Conservation (phyloP, 2,113 vertebrate genomes). For the Ovis canadensis region DNA sequence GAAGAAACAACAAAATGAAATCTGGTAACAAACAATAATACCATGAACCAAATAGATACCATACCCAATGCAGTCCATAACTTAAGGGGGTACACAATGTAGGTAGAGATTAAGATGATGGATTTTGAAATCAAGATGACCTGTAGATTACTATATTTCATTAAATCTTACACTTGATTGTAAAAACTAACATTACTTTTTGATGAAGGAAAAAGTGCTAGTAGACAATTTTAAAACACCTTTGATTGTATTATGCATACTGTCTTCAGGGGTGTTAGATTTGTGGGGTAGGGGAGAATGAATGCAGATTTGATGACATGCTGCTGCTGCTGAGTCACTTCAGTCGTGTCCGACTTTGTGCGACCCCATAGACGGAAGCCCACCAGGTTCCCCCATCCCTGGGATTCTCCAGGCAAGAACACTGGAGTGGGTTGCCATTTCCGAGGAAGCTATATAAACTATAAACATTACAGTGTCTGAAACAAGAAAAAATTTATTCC, state of each 20-base stretch:
- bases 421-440: too few species aligned
- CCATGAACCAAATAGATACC: neutral
- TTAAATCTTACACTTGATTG: neutral
- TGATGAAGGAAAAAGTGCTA: neutral
- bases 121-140: neutral
- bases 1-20: neutral
- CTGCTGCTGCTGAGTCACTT: too few species aligned
- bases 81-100: neutral
- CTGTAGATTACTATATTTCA: neutral
- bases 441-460: neutral
- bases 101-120: neutral
- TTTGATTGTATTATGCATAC: neutral
- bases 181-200: neutral
- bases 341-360: too few species aligned
- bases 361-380: too few species aligned
- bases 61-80: neutral
- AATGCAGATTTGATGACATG: neutral
- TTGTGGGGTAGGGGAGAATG: neutral
- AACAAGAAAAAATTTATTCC: neutral
- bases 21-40: neutral
- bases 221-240: neutral
- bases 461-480: neutral
- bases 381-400: too few species aligned
- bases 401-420: too few species aligned
- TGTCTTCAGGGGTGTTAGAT: neutral